Evolutionary conservation across 2,113 vertebrate species (phyloP).

Genomic region (Corythornis vintsioides): DNA sequence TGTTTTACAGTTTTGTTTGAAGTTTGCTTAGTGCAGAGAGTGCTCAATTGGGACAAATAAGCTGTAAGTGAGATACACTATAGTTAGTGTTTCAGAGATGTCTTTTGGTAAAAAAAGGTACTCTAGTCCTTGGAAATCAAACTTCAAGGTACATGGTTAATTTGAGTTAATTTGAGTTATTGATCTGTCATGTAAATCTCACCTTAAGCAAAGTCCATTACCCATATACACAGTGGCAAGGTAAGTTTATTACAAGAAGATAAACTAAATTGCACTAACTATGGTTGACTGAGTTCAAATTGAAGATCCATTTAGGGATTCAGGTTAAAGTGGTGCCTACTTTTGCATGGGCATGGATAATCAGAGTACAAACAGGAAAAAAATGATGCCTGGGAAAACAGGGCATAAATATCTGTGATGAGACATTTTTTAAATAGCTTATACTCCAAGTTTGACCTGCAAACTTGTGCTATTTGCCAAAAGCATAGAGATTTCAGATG

Average conservation of each 20-base stretch:
- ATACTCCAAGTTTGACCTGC: not conserved
- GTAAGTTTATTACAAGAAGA: not conserved
- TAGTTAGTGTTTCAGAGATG: not conserved
- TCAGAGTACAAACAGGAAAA: not conserved
- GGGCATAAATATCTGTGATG: not conserved
- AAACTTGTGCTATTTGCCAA: not conserved
- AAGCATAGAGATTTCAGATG: not conserved
- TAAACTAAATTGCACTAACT: not conserved
- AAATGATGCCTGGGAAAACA: not conserved
- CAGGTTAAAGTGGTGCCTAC: not conserved
- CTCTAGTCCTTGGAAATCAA: not conserved
- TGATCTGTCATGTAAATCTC: not conserved
- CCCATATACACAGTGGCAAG: not conserved
- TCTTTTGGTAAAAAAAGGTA: not conserved
- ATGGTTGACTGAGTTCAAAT: not conserved
- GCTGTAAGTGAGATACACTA: not conserved
- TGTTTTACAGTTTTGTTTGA: not conserved
- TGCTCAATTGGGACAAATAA: not conserved
- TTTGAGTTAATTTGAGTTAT: conserved; percentile 20
- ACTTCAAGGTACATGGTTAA: not conserved
- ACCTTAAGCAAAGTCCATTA: not conserved
- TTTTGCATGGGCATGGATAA: not conserved
- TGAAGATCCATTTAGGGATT: not conserved
- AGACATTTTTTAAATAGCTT: not conserved
- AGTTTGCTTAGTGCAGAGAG: not conserved